phyloP scores from a whole-genome alignment of 2,888 invertebrate species.

The Drosophila lacicola region DNA sequence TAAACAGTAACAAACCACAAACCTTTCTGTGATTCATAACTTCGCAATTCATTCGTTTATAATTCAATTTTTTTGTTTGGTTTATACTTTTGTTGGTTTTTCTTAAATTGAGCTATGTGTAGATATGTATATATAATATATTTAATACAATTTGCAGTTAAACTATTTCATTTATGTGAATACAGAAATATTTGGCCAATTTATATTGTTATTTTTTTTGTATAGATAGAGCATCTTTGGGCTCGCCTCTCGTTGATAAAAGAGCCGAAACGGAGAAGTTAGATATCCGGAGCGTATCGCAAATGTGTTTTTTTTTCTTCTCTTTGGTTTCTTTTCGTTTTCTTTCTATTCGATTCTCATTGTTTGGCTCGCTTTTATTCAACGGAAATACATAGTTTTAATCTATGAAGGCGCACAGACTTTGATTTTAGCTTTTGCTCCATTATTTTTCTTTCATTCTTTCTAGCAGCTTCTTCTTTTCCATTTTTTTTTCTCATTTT shows the following conservation, averaged over 20 bases:
- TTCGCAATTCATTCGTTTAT: slow-evolving; percentile 35
- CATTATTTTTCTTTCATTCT: slow-evolving; percentile 30
- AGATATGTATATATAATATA: background rate
- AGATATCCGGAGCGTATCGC: slow-evolving; percentile 10
- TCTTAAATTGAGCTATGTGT: slow-evolving; percentile 5
- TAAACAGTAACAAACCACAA: slow-evolving; percentile 37
- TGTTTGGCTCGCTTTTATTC: slow-evolving; percentile 49
- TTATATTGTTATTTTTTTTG: slow-evolving; percentile 9
- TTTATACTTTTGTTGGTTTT: slow-evolving; percentile 1
- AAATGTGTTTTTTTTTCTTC: slow-evolving; percentile 15
- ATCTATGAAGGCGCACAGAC: slow-evolving; percentile 42
- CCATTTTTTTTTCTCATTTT: slow-evolving; percentile 11
- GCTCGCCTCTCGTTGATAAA: slow-evolving; percentile 11
- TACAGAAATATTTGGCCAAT: slow-evolving; percentile 8
- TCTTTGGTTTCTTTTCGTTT: slow-evolving; percentile 23
- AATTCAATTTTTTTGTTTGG: slow-evolving; percentile 10
- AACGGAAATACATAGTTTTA: slow-evolving; percentile 74
- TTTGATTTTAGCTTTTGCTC: slow-evolving; percentile 36
- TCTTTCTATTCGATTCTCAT: slow-evolving; percentile 39
- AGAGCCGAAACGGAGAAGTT: background rate
- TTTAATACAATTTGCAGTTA: slow-evolving; percentile 2
- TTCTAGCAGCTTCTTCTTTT: slow-evolving; percentile 14
- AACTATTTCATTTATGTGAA: no score
- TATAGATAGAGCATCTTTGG: slow-evolving; percentile 11
- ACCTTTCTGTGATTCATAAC: slow-evolving; percentile 59